Evolutionary conservation across 2,797 vertebrate species (phyloP).

Genomic region (Leptodactylus fallax): DNA sequence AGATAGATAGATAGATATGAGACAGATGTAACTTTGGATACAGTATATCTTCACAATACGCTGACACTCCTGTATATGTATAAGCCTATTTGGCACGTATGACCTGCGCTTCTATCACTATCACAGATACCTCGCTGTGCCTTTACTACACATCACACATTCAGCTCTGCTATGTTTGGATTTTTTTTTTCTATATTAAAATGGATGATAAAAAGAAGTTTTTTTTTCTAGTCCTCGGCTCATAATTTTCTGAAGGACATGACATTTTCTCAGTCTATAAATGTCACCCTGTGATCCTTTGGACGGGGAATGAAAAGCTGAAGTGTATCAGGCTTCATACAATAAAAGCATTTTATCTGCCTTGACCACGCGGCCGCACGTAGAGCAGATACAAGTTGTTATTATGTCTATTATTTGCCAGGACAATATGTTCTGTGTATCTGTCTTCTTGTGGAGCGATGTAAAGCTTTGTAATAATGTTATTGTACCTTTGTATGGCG

Average conservation of each 20-base stretch:
- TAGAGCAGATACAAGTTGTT: neutral
- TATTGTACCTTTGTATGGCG: neutral
- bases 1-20: neutral
- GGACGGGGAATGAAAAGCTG: neutral
- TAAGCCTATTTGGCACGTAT: too few relatives aligned
- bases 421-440: neutral
- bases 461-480: neutral
- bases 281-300: conserved; percentile 17
- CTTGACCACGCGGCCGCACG: neutral
- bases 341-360: neutral
- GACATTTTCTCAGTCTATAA: conserved; percentile 2
- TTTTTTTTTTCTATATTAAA: neutral
- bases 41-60: too few relatives aligned
- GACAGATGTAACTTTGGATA: neutral
- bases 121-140: too few relatives aligned
- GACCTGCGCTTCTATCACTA: too few relatives aligned
- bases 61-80: too few relatives aligned
- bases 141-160: neutral
- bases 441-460: neutral
- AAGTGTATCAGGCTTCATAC: neutral
- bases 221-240: neutral
- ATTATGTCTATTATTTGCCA: neutral
- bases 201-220: neutral
- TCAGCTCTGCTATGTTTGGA: neutral
- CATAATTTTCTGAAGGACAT: neutral